phyloP scores from a whole-genome alignment of 2,113 vertebrate species.

The Calyptomena viridis region DNA sequence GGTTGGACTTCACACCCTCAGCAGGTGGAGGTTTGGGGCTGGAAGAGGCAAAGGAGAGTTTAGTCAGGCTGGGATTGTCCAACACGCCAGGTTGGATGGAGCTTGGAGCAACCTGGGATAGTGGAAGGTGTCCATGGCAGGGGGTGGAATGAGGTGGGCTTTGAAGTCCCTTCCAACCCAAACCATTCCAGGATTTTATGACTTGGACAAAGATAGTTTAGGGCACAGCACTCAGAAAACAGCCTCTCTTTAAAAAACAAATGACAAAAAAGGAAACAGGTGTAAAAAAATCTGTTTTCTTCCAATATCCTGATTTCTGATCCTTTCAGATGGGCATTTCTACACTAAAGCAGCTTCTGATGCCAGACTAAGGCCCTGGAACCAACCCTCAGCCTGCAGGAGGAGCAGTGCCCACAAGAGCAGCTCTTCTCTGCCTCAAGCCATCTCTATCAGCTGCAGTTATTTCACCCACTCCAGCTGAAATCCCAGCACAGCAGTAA shows the following conservation, averaged over 20 bases:
- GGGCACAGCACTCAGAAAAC: not conserved
- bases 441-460: not conserved
- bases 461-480: not conserved
- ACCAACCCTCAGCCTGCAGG: not conserved
- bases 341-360: not conserved
- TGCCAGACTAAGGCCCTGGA: not conserved
- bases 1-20: constrained; percentile 79
- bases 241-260: not conserved
- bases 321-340: not conserved
- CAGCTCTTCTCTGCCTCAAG: not conserved
- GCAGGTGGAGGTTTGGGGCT: constrained; percentile 45
- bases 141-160: not conserved
- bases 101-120: not conserved
- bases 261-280: not conserved
- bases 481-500: not conserved
- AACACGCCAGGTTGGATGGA: not conserved
- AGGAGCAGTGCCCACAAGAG: not conserved
- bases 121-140: not conserved
- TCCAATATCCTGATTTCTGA: not conserved
- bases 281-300: not conserved
- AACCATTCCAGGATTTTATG: not conserved
- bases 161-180: not conserved
- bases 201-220: not conserved
- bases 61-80: not conserved
- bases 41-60: not conserved